Evolutionary conservation across 1,140 invertebrate genomes (phyloP), one percentile per base, ranked within the genome.

Genomic region (Trigoniulus corallinus): DNA sequence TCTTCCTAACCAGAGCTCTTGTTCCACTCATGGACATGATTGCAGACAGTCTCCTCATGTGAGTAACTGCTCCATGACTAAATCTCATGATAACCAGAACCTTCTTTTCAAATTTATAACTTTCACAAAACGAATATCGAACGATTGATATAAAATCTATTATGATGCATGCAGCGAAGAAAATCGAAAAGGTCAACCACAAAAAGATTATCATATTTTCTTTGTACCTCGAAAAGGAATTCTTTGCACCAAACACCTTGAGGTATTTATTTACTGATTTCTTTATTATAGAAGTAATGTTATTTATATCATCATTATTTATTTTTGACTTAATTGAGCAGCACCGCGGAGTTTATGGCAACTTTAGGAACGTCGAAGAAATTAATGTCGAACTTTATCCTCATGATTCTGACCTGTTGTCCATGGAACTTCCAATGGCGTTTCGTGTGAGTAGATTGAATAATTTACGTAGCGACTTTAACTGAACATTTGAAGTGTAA

Each of bases 381-480:
- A 82, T 91, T 56, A 73, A 79, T 51, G 82, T 91, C 63, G 81
- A 88, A 58, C 74, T 96, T 18, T 87, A 88, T 65, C 88, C 91
- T 0, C 78, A 95, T 62, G 92, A 97, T 61, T 82, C 75, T 65
- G 93, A 97, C 73, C 69, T 96, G 0, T 72, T 96, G 52, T 93
- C 89, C 2, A 85, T 97, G 80, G 91, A 96, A 71, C 70, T 88
- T 53, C 77, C 79, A 42, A 73, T 76, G 57, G 77, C 84, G 15
- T 94, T 81, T 61, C 56, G 65, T 67, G 52, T 56, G 57, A 50
- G 7, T 34, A 34, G 47, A 13, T 53, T 22, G 22, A 52, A 37
- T 18, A 50, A 27, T 15, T 4, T 23, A 22, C 29, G 48, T 48
- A 48, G n/a, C 10, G 1, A 18, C 47, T 69, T 76, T 77, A 63